Percentiles rank a stretch among this genome's conserved stretches.
Conservation (phyloP, 2,797 vertebrate genomes). For the Hipposideros larvatus region DNA sequence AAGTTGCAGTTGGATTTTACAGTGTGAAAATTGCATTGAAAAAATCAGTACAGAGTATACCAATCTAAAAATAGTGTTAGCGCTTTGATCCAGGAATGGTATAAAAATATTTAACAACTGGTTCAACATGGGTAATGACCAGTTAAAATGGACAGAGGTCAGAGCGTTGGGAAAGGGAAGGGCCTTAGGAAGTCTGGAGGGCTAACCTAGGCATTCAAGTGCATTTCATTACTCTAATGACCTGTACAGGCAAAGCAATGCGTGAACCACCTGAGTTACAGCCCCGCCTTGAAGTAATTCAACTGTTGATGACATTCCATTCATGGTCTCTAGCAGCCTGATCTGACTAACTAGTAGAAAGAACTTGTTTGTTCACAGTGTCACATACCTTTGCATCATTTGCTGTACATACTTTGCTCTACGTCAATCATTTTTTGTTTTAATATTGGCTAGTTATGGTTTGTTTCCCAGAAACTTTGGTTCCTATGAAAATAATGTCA, state of each 20-base stretch:
- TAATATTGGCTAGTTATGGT: neutral
- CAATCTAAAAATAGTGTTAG: neutral
- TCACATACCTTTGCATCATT: neutral
- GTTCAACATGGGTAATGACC: neutral
- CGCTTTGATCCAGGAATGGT: neutral
- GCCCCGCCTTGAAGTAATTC: neutral
- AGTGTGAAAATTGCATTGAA: neutral
- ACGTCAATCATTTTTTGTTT: neutral
- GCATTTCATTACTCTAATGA: neutral
- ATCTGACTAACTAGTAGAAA: neutral
- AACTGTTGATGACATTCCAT: neutral
- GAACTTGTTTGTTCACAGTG: neutral
- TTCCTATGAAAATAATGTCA: conserved; percentile 58
- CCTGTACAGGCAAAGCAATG: neutral
- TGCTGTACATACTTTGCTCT: neutral
- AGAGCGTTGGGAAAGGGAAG: neutral
- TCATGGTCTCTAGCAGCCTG: neutral
- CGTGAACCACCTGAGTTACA: neutral
- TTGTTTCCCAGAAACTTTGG: conserved; percentile 45
- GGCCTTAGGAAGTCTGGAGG: accelerated
- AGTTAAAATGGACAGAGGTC: neutral
- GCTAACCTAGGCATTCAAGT: neutral
- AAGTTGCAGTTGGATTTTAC: neutral
- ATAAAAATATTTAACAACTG: conserved; percentile 21
- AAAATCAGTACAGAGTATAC: neutral